Base-by-base conservation (phyloP, 1,140 invertebrate species). In the Frieseomelitta varia region DNA sequence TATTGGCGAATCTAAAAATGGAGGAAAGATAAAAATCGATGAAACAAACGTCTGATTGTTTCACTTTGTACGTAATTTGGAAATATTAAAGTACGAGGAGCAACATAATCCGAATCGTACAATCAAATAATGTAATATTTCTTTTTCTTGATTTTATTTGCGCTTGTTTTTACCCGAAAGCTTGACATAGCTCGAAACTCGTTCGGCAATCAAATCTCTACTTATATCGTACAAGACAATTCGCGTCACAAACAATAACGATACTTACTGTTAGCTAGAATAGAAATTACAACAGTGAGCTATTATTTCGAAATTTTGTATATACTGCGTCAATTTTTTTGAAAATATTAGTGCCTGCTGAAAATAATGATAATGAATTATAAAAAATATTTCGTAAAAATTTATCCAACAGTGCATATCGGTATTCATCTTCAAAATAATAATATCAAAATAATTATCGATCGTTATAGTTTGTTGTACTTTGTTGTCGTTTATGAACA, bases 1-100 rank as follows among this genome's bases (percentile, higher is more conserved):
- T 87, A 77, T 85, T 81, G 72, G 72, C 72, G 51, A 81, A 81
- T 65, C 80, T 81, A 75, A 17, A 55, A 69, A 21, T 30, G 24
- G 53, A 56, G 56, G 55, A 65, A 47, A 30, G 27, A 65, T 27
- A n/a, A 65, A 65, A 79, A 71, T 24, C 21, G 76, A 17, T 6
- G 58, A n/a, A n/a, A 76, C 53, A n/a, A 47, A 67, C 47, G 2
- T 15, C 21, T 0, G 77, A 79, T 68, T 53, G 61, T 67, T 68
- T 68, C n/a, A 30, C 24, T 53, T 68, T 12, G 39, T 24, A 10
- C 30, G 51, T 15, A 21, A 63, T 77, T 6, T 21, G 34, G 34
- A n/a, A 47, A 30, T 4, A 24, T 61, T n/a, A 12, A n/a, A 61
- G 24, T n/a, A 61, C 24, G 24, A 61, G 2, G 11, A 61, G 47